Evolutionary conservation across 2,888 invertebrate genomes (phyloP).

Genomic region (Oligia latruncula): DNA sequence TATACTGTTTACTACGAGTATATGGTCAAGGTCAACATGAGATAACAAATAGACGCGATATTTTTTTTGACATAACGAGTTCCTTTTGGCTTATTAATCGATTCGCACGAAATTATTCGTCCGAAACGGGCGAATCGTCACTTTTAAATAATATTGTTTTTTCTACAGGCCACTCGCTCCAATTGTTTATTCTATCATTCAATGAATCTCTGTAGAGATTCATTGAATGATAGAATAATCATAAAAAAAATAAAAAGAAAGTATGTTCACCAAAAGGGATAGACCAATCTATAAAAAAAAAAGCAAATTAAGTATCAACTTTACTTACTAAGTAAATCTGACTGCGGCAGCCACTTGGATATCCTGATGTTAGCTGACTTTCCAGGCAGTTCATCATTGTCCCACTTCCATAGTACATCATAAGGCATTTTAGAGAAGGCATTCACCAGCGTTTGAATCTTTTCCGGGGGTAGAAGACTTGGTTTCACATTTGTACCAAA

Average conservation of each 20-base stretch:
- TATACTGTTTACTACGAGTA: neutral
- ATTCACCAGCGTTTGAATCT: conserved; percentile 71
- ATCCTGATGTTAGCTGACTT: conserved; percentile 80
- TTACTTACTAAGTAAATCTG: conserved; percentile 61
- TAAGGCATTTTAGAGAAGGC: conserved; percentile 83
- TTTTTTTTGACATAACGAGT: neutral
- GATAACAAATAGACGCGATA: neutral
- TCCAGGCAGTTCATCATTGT: conserved; percentile 76
- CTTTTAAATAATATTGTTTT: no score
- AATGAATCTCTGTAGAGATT: no score
- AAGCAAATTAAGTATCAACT: no score
- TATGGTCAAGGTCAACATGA: neutral
- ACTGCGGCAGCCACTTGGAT: conserved; percentile 86
- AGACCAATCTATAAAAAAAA: no score
- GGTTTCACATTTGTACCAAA: conserved; percentile 83
- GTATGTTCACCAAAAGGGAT: no score
- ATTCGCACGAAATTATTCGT: no score
- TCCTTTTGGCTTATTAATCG: neutral
- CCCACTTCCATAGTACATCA: conserved; percentile 85
- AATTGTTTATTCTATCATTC: no score
- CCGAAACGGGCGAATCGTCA: no score
- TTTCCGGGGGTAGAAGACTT: conserved; percentile 73
- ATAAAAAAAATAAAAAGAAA: no score
- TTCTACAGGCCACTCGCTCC: no score
- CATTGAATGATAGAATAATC: no score